These are phyloP conservation scores for Gymnoscopelus braueri DNA, from an alignment of 2,797 vertebrate genomes.

Conservation along the genomic window DNA sequence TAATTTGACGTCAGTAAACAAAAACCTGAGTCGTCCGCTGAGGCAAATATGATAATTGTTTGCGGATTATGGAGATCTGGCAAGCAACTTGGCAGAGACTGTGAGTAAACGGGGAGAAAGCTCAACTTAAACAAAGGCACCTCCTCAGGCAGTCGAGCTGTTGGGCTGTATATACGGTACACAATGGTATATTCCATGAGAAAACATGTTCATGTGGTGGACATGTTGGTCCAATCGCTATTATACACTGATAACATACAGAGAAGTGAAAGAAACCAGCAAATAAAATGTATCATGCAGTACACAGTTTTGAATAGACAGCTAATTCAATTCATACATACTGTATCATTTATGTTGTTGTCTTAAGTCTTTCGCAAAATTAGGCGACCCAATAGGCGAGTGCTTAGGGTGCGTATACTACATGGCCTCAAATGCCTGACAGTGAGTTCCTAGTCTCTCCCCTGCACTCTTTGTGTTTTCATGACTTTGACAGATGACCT, in stretches of 20 bases:
- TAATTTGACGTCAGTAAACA: constrained; percentile 80
- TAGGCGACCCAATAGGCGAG: too few species aligned
- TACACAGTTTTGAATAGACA: too few species aligned
- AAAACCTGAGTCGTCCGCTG: constrained; percentile 71
- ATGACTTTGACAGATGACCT: too few species aligned
- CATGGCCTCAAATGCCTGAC: too few species aligned
- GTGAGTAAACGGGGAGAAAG: constrained; percentile 79
- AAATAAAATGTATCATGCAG: too few species aligned
- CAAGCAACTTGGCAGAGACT: constrained; percentile 73
- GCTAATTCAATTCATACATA: too few species aligned
- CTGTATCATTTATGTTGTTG: too few species aligned
- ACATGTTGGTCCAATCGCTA: not conserved
- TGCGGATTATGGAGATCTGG: constrained; percentile 81
- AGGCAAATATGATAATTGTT: constrained; percentile 84
- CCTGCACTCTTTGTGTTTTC: too few species aligned
- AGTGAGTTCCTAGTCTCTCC: too few species aligned
- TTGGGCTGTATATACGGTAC: constrained; percentile 34
- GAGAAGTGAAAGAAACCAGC: not conserved
- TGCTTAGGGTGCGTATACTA: too few species aligned
- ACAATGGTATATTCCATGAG: constrained; percentile 44
- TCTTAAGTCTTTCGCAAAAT: too few species aligned
- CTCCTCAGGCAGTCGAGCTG: constrained; percentile 63
- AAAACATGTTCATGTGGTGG: constrained; percentile 33
- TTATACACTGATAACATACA: constrained; percentile 4
- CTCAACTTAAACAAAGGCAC: constrained; percentile 78